A percentile compares a stretch with the other conserved stretches of the same genome.
Conservation (phyloP, 2,797 vertebrate genomes). For the Kryptopterus vitreolus region DNA sequence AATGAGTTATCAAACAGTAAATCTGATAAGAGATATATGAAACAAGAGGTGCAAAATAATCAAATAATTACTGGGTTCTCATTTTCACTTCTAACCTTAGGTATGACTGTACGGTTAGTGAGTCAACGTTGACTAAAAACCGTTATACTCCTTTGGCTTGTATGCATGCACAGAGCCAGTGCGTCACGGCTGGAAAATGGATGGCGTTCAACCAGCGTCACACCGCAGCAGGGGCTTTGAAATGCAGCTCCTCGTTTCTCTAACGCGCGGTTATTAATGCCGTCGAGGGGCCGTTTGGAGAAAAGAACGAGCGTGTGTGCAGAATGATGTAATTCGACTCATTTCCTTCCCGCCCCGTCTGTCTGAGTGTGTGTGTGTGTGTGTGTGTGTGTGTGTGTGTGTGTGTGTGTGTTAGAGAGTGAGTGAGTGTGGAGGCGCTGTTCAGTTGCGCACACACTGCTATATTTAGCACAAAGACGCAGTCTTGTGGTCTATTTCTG, state of each 20-base stretch:
- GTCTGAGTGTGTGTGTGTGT: conserved; percentile 27
- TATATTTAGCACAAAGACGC: conserved; percentile 57
- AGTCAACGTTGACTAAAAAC: not conserved
- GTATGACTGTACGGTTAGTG: not conserved
- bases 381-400: not conserved
- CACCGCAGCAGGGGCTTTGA: conserved; percentile 3
- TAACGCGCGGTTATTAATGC: not conserved
- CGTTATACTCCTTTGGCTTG: not conserved
- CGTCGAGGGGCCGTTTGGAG: not conserved
- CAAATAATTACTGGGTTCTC: not conserved
- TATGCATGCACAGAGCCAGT: conserved; percentile 59
- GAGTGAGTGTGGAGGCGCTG: conserved; percentile 32
- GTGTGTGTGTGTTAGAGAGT: conserved; percentile 25
- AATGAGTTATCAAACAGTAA: no score
- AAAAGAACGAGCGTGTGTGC: conserved; percentile 9
- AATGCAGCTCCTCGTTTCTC: conserved; percentile 25
- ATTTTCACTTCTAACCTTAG: no score
- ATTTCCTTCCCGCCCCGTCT: conserved; percentile 75
- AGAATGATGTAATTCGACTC: conserved; percentile 55
- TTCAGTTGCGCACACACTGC: conserved; percentile 17
- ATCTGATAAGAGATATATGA: no score
- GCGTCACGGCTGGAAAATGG: conserved; percentile 62
- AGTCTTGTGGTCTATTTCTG: conserved; percentile 62
- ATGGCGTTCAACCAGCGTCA: conserved; percentile 47
- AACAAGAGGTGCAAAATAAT: not conserved